These are phyloP conservation scores for Festucalex cinctus DNA, from an alignment of 2,113 vertebrate species.

Conservation along the genomic window DNA sequence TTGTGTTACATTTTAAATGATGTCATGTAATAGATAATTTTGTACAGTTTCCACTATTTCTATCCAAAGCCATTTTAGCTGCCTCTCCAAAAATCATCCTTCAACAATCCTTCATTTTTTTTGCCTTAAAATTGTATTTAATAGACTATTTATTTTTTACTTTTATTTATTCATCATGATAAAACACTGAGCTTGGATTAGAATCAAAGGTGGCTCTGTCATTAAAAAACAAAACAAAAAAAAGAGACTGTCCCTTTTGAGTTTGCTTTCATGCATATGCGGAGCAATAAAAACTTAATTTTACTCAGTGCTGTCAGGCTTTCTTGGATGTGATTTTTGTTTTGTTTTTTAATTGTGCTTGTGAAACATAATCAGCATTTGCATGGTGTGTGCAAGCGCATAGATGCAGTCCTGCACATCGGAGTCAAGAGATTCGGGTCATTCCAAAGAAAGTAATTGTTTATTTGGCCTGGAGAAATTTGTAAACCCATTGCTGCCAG, in stretches of 20 bases:
- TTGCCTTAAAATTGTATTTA: constrained; percentile 71
- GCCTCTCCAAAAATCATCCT: constrained; percentile 35
- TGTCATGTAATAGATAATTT: constrained; percentile 38
- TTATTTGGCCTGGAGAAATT: no score
- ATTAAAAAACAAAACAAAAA: no score
- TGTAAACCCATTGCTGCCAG: no score
- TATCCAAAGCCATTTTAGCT: constrained; percentile 37
- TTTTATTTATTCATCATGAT: constrained; percentile 76
- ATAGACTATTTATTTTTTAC: constrained; percentile 79
- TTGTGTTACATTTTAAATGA: constrained; percentile 27
- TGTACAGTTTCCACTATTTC: constrained; percentile 42
- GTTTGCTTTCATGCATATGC: constrained; percentile 24
- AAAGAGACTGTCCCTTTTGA: constrained; percentile 29
- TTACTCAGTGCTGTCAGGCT: neutral
- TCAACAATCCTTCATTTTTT: constrained; percentile 42
- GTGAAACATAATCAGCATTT: no score
- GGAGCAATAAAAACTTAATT: constrained; percentile 39
- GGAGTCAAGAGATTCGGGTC: no score
- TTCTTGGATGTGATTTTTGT: neutral
- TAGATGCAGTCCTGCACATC: no score
- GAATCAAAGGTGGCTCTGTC: constrained; percentile 67
- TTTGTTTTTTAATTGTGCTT: no score
- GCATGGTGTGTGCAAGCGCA: no score
- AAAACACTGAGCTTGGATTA: constrained; percentile 71
- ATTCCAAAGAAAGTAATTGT: no score